Evolutionary conservation across 1,140 invertebrate species (phyloP).

Genomic region (Acromyrmex echinatior): DNA sequence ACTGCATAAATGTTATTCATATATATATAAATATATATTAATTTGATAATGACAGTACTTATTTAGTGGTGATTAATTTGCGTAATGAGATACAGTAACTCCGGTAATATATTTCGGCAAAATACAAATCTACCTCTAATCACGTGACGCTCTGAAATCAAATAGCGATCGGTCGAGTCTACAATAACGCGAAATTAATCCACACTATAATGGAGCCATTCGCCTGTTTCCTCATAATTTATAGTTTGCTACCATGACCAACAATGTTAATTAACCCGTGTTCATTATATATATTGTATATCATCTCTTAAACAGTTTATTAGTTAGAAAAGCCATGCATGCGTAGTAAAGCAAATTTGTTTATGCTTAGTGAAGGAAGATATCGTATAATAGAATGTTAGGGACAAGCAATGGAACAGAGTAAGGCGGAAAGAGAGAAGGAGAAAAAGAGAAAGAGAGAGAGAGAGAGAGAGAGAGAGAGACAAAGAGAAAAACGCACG

Average conservation of each 20-base stretch:
- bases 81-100: constrained; percentile 7
- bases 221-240: constrained; percentile 23
- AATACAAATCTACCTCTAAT: constrained; percentile 26
- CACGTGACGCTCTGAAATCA: constrained; percentile 29
- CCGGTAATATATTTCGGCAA: not conserved
- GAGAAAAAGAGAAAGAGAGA: no score
- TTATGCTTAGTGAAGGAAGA: not conserved
- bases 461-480: constrained; percentile 38
- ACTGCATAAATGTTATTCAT: constrained; percentile 1
- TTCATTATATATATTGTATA: constrained; percentile 2
- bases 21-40: not conserved
- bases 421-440: not conserved
- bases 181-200: constrained; percentile 53
- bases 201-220: constrained; percentile 30
- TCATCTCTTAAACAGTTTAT: constrained; percentile 39
- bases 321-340: constrained; percentile 60
- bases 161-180: constrained; percentile 28
- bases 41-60: not conserved
- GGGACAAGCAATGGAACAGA: not conserved
- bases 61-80: constrained; percentile 32
- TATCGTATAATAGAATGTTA: not conserved
- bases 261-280: constrained; percentile 22
- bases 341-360: constrained; percentile 32
- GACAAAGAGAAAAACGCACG: constrained; percentile 30
- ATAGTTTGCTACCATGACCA: constrained; percentile 12